Evolutionary conservation across 2,888 invertebrate genomes (phyloP).

Genomic region (Cerastis rubricosa): DNA sequence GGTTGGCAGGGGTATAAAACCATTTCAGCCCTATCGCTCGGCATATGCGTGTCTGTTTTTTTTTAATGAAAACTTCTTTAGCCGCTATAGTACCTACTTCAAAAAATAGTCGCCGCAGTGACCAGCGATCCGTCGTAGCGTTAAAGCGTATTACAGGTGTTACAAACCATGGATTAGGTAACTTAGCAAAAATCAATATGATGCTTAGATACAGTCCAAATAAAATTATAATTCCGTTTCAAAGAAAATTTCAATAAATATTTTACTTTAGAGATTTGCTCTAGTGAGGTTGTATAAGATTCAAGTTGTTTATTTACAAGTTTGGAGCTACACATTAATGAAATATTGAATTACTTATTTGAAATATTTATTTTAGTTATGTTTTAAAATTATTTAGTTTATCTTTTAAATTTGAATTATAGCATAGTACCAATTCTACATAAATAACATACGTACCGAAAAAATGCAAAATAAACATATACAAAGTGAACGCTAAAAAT

Average conservation of each 20-base stretch:
- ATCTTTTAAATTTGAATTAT: not conserved
- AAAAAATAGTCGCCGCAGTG: no score
- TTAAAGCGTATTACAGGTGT: no score
- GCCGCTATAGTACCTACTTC: no score
- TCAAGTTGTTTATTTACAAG: not conserved
- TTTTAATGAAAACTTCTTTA: no score
- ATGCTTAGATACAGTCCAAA: not conserved
- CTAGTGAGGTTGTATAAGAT: constrained; percentile 15
- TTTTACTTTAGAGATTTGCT: constrained; percentile 18
- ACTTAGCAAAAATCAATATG: not conserved
- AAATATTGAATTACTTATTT: not conserved
- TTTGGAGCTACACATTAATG: constrained; percentile 7
- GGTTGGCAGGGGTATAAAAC: no score
- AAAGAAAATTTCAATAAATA: constrained; percentile 17
- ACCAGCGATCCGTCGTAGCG: no score
- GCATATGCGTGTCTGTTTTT: no score
- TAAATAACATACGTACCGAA: not conserved
- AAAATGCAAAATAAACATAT: not conserved
- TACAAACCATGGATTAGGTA: no score
- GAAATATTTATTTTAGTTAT: not conserved
- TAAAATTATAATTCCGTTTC: constrained; percentile 18
- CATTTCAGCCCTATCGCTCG: no score
- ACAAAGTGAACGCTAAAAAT: not conserved
- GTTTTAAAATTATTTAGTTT: not conserved
- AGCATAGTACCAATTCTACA: not conserved